Percentiles rank a stretch among this genome's conserved stretches.
These are phyloP conservation scores for Archocentrus centrarchus DNA, from an alignment of 2,113 vertebrate species.

Conservation along the genomic window DNA sequence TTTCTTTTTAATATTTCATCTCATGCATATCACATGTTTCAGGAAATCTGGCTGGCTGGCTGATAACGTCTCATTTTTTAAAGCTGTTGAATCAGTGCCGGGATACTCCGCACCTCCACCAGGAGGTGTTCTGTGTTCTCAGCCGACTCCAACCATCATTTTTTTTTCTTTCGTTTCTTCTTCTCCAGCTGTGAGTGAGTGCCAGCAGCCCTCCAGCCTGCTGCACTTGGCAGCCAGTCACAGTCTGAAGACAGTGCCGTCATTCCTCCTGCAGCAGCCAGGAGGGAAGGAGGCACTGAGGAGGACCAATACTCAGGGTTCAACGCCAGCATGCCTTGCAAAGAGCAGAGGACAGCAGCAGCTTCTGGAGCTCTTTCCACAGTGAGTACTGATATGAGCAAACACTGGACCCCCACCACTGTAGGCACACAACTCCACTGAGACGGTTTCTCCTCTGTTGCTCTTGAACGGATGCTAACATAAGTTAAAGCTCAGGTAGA, in stretches of 20 bases:
- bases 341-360: conserved; percentile 84
- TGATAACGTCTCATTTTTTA: background rate
- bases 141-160: background rate
- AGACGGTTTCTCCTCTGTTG: too few species aligned
- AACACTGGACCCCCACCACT: background rate
- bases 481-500: background rate
- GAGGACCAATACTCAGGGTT: conserved; percentile 84
- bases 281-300: conserved; percentile 84
- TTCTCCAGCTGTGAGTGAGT: conserved; percentile 49
- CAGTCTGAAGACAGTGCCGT: conserved; percentile 82
- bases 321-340: conserved; percentile 84
- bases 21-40: too few species aligned
- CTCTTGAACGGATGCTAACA: background rate
- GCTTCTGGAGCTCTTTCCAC: conserved; percentile 84
- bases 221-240: conserved; percentile 89
- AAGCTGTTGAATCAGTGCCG: background rate
- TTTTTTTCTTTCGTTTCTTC: background rate
- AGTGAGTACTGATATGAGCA: conserved; percentile 77
- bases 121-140: background rate
- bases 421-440: too few species aligned
- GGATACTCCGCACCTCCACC: background rate
- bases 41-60: too few species aligned
- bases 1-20: background rate
- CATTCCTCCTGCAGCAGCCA: conserved; percentile 87
- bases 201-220: conserved; percentile 76